Base-by-base conservation (phyloP, 2,888 invertebrate genomes). In the Margaritifera margaritifera region DNA sequence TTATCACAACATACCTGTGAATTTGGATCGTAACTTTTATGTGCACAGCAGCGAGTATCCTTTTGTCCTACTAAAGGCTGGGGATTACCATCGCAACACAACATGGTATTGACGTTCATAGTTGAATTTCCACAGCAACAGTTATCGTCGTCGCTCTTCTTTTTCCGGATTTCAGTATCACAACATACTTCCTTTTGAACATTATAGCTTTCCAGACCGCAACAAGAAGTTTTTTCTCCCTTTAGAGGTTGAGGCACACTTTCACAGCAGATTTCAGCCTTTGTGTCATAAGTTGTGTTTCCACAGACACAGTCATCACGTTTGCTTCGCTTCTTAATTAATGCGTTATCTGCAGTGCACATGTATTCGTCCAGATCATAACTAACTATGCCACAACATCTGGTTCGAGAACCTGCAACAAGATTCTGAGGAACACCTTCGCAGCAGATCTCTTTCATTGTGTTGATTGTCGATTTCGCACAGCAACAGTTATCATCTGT, bases 401-500 rank as follows among this genome's bases (percentile, higher is more conserved):
- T 71, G 6, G 68, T 74, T 22, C 56, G 53, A 19, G 61, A 22
- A 20, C 74, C 71, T 59, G 22, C 25, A 50, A 42, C 64, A 25
- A 61, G 64, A 42, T 61, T 64, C 0, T 70, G 74, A 11, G 61
- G 22, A 1, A 70, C 74, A 58, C 66, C 64, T 51, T 66, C 68
- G n/a, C 59, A 60, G 57, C 71, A 71, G 11, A 71, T 68, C 53
- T 60, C 54, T 18, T 68, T 68, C 6, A 24, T 53, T 11, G 70
- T 70, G 31, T 73, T 68, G 22, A 68, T 68, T 20, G 74, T 71
- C 19, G 71, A 64, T 51, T 74, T 74, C 20, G 71, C 74, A 66
- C 74, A 74, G 52, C 74, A 74, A n/a, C 71, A 68, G 51, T 71
- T 71, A 52, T 74, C 74, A 27, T 66, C 62, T 51, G 66, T 59